A percentile compares a stretch with the other conserved stretches of the same genome.
Conservation (phyloP, 2,797 vertebrate genomes). For the Sebastes itinus region DNA sequence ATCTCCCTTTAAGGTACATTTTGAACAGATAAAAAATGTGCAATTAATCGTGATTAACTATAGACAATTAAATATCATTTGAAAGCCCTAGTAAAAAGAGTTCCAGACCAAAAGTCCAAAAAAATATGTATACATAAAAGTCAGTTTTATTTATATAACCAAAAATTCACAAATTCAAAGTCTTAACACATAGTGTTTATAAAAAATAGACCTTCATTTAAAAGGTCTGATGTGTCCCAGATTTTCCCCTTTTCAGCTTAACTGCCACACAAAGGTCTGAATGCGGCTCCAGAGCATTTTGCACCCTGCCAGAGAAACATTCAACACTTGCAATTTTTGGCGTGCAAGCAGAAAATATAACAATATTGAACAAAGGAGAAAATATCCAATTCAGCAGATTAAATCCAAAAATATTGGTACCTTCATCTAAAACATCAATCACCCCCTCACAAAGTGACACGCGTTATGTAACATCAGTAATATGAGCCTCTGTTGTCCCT, state of each 20-base stretch:
- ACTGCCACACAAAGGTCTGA: constrained; percentile 20
- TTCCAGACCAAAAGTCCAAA: background rate
- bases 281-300: constrained; percentile 33
- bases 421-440: constrained; percentile 41
- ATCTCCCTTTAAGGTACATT: too few species aligned
- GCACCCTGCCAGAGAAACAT: constrained; percentile 31
- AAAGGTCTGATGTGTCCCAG: constrained; percentile 31
- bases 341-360: constrained; percentile 30
- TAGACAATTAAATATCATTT: too few species aligned
- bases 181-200: background rate
- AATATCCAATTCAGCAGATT: constrained; percentile 54
- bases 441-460: constrained; percentile 2
- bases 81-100: background rate
- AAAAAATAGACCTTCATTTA: constrained; percentile 5
- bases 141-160: background rate
- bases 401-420: constrained; percentile 52
- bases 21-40: too few species aligned
- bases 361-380: constrained; percentile 26
- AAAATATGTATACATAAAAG: background rate
- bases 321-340: constrained; percentile 6
- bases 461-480: constrained; percentile 40
- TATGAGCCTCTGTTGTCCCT: constrained; percentile 31
- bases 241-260: constrained; percentile 15
- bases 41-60: too few species aligned
- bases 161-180: background rate